These are phyloP conservation scores for Trinorchestia longiramus DNA, from an alignment of 1,140 invertebrate species.

Conservation along the genomic window DNA sequence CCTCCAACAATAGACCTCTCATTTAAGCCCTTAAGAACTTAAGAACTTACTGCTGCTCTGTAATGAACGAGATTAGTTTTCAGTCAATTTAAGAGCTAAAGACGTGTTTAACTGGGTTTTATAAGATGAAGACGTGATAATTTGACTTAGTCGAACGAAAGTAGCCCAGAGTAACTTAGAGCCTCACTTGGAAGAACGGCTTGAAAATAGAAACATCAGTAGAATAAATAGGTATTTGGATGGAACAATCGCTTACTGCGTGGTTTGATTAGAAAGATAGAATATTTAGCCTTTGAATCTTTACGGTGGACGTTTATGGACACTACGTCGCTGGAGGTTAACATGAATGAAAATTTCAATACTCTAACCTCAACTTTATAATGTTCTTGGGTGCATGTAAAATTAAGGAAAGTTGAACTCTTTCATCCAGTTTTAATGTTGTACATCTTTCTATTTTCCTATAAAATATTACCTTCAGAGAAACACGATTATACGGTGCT, in stretches of 20 bases:
- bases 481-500: not conserved
- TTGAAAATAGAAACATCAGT: not conserved
- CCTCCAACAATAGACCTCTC: not conserved
- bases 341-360: not conserved
- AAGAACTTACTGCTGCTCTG: not conserved
- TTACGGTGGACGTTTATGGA: not conserved
- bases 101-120: not conserved
- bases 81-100: not conserved
- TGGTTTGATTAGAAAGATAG: not conserved
- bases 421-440: not conserved
- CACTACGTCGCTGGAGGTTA: not conserved
- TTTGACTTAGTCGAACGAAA: not conserved
- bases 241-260: not conserved
- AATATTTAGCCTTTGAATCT: not conserved
- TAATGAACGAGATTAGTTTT: not conserved
- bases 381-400: not conserved
- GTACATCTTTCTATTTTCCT: not conserved
- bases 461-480: not conserved
- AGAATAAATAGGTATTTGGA: not conserved
- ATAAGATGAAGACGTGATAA: too few relatives aligned
- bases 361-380: not conserved
- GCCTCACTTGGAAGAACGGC: not conserved
- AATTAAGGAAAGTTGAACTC: not conserved
- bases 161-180: not conserved
- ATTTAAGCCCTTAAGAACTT: not conserved